Evolutionary conservation across 2,113 vertebrate genomes (phyloP).

Genomic region (Ascaphus truei): DNA sequence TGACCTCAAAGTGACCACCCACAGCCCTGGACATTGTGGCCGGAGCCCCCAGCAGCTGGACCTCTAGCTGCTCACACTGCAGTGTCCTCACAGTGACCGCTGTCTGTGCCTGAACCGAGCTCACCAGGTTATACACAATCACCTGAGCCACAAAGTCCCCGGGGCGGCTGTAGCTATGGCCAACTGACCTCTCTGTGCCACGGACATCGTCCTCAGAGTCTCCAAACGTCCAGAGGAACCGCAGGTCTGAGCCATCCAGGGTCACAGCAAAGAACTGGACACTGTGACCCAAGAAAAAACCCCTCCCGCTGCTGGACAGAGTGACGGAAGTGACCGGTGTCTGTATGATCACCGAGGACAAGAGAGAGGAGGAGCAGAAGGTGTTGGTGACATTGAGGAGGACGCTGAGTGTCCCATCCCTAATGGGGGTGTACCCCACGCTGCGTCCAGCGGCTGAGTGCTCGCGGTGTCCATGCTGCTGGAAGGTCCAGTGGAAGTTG

Average conservation of each 20-base stretch:
- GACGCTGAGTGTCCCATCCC: conserved; percentile 52
- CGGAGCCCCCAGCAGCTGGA: conserved; percentile 46
- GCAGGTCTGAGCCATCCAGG: conserved; percentile 49
- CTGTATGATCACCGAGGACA: conserved; percentile 45
- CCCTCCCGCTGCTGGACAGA: conserved; percentile 42
- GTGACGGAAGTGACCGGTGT: conserved; percentile 46
- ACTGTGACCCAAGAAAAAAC: conserved; percentile 48
- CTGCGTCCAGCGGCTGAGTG: conserved; percentile 45
- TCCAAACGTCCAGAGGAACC: conserved; percentile 63
- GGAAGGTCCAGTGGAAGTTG: conserved; percentile 61
- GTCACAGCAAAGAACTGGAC: conserved; percentile 43
- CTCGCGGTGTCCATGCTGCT: conserved; percentile 35
- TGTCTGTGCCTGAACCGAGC: conserved; percentile 43
- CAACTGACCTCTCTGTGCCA: conserved; percentile 34
- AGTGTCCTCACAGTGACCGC: conserved; percentile 46
- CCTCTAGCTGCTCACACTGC: conserved; percentile 50
- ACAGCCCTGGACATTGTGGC: conserved; percentile 49
- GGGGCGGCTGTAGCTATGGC: conserved; percentile 47
- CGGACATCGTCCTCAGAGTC: conserved; percentile 36
- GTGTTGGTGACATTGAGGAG: conserved; percentile 52
- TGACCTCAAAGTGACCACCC: conserved; percentile 62
- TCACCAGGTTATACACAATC: conserved; percentile 58
- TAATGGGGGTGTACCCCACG: conserved; percentile 49
- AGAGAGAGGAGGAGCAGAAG: conserved; percentile 49
- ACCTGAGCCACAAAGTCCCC: conserved; percentile 50